phyloP scores from a whole-genome alignment of 2,888 invertebrate genomes.

The Phyllotreta cruciferae region DNA sequence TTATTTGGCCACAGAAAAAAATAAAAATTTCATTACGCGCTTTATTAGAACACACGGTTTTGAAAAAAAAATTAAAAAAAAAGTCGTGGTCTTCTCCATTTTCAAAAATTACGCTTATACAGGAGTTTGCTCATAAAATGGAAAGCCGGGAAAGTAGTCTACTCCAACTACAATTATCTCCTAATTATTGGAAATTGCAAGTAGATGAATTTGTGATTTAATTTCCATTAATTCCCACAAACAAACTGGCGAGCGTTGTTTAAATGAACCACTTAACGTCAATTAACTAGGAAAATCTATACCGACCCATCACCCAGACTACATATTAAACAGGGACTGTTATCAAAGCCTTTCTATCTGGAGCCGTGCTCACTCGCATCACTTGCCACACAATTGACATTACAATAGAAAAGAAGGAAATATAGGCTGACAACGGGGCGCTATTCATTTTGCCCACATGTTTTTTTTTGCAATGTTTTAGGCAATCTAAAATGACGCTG shows the following conservation, averaged over 20 bases:
- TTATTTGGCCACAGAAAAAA: no score
- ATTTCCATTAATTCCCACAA: background rate
- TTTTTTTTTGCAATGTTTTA: constrained; percentile 22
- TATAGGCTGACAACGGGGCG: constrained; percentile 26
- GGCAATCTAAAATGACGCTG: background rate
- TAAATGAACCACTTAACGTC: background rate
- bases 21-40: no score
- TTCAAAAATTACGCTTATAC: no score
- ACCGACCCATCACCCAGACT: constrained; percentile 18
- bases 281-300: background rate
- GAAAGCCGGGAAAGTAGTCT: no score
- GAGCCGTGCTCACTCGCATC: constrained; percentile 37
- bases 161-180: no score
- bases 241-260: background rate
- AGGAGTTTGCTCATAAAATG: no score
- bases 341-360: constrained; percentile 34
- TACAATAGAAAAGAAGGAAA: constrained; percentile 30
- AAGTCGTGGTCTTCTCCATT: no score
- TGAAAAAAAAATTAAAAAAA: no score
- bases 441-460: constrained; percentile 22
- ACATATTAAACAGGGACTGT: constrained; percentile 21
- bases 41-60: no score
- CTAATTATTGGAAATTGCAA: no score
- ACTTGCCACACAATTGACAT: constrained; percentile 33
- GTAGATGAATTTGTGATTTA: no score